Evolutionary conservation across 2,888 invertebrate species (phyloP).

Genomic region (Nephrotoma flavescens): DNA sequence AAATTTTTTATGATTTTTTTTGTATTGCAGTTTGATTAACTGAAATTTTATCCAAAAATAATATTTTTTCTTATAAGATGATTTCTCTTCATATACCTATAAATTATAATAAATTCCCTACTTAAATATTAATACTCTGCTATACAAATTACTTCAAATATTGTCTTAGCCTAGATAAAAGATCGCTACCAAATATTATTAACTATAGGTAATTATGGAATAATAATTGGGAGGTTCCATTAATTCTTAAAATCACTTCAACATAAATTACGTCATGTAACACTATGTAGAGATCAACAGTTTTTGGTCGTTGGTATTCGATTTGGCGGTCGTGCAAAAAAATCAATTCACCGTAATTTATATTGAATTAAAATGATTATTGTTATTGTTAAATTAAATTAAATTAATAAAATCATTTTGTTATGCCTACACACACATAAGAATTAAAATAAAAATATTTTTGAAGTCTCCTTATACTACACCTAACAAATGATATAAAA

Average conservation of each 20-base stretch:
- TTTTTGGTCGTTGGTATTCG: not conserved
- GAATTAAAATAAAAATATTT: not conserved
- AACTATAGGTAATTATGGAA: not conserved
- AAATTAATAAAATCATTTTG: not conserved
- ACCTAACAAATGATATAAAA: not conserved
- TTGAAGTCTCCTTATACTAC: not conserved
- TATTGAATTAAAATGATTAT: not conserved
- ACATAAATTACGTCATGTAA: not conserved
- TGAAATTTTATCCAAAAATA: not conserved
- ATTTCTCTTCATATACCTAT: not conserved
- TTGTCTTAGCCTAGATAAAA: not conserved
- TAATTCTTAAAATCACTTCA: not conserved
- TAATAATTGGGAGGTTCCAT: not conserved
- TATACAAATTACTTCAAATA: not conserved
- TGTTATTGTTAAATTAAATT: not conserved
- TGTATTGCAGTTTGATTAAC: not conserved
- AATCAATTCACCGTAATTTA: not conserved
- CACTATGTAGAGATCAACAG: not conserved
- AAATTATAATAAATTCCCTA: not conserved
- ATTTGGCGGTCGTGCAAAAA: not conserved
- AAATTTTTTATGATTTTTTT: not conserved
- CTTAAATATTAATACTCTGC: not conserved
- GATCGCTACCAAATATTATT: not conserved
- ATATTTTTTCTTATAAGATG: not conserved
- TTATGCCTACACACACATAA: not conserved